Base-by-base conservation (phyloP, 1,140 invertebrate genomes). In the Lepidotrigona ventralis region DNA sequence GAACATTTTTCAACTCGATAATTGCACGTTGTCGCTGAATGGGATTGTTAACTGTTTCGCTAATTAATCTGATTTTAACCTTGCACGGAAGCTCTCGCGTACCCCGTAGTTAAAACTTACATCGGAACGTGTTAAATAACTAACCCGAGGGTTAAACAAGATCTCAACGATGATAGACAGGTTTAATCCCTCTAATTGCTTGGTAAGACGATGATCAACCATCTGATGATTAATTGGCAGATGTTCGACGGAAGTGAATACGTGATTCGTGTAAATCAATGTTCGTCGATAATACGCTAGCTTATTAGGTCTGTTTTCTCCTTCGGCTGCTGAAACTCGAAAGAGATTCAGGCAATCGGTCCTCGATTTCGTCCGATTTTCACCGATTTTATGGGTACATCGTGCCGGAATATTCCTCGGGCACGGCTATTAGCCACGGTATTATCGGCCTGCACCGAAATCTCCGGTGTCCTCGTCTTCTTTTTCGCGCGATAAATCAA, bases 401-500 rank as follows among this genome's bases (percentile, higher is more conserved):
- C 1, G 12, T 12, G 53, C 8, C 14, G 11, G 33, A n/a, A 1
- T 29, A 15, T 69, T 54, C 9, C 9, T 53, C 21, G 21, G 33
- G 60, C 63, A 54, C 51, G 56, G 81, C 76, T 78, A 78, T 83
- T 83, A 82, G 54, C 74, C 81, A 60, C 26, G 74, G 64, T 33
- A 82, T 77, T 78, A 83, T 83, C 81, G 81, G 69, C 72, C 14
- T 26, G 71, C 58, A 81, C 80, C 75, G 54, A 77, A 81, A 82
- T 82, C 64, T 63, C 54, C 53, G 9, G 17, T 17, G 53, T 39
- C n/a, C 11, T 70, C 54, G 64, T 63, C 66, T 58, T 82, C 74
- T 77, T 76, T 77, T 83, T 83, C 56, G 56, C 29, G 80, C 75
- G 63, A 83, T 83, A 78, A 83, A 78, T 83, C 81, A 83, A 63